phyloP scores from a whole-genome alignment of 2,113 vertebrate species.

The Aepyceros melampus region DNA sequence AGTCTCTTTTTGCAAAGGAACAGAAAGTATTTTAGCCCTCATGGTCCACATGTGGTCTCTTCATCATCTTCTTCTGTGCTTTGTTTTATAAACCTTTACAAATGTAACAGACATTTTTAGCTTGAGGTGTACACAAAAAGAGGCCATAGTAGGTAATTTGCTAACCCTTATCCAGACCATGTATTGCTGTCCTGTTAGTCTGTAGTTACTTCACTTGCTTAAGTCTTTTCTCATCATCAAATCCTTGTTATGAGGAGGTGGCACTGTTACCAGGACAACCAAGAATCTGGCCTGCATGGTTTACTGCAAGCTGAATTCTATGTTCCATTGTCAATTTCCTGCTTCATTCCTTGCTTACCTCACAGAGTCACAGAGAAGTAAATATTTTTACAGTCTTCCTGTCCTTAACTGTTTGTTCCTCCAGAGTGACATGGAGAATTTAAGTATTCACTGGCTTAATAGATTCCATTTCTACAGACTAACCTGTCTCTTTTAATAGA shows the following conservation, averaged over 20 bases:
- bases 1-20: neutral
- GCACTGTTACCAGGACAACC: conserved; percentile 23
- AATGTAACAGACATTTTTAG: neutral
- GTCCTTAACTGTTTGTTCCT: neutral
- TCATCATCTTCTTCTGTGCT: neutral
- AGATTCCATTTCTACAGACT: neutral
- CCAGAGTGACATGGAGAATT: neutral
- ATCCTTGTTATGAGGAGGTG: neutral
- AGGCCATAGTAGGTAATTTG: neutral
- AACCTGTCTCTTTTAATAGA: neutral
- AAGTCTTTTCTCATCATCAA: neutral
- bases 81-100: neutral
- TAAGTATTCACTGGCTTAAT: neutral
- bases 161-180: neutral
- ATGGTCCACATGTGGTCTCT: neutral
- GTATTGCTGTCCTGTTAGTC: neutral
- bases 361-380: neutral
- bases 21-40: neutral
- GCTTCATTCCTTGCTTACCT: neutral
- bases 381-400: neutral
- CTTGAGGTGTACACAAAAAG: neutral
- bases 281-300: neutral
- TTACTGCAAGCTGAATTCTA: neutral
- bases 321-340: conserved; percentile 18
- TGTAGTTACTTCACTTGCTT: conserved; percentile 2